phyloP scores from a whole-genome alignment of 2,888 invertebrate species.

The Acanthacorydalis orientalis region DNA sequence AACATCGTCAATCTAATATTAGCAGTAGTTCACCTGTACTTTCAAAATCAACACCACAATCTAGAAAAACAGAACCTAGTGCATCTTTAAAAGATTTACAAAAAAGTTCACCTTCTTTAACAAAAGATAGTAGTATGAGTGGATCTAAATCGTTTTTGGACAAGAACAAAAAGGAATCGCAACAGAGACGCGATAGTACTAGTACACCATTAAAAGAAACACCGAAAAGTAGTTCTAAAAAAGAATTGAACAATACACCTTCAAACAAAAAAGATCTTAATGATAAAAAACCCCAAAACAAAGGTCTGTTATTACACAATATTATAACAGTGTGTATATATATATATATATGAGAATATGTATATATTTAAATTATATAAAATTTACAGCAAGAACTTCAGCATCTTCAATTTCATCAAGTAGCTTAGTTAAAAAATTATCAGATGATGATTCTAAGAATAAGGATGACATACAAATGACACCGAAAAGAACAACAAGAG shows the following conservation, averaged over 20 bases:
- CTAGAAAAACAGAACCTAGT: not conserved
- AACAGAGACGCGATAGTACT: constrained; percentile 1
- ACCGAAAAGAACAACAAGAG: constrained; percentile 26
- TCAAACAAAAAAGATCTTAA: not conserved
- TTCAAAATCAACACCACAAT: not conserved
- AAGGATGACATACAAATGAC: constrained; percentile 15
- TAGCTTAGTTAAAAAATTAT: not conserved
- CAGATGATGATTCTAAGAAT: not conserved
- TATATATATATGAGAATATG: too few relatives aligned
- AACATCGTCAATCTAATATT: not conserved
- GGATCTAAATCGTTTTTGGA: constrained; percentile 10
- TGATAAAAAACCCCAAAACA: not conserved
- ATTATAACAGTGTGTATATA: not conserved
- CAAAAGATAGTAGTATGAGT: not conserved
- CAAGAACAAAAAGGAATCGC: not conserved
- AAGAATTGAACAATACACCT: not conserved
- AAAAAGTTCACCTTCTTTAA: not conserved
- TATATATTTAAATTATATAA: too few relatives aligned
- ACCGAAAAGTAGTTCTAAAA: not conserved
- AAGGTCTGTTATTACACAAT: not conserved
- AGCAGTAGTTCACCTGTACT: not conserved
- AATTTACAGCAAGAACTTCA: not conserved
- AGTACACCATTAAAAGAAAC: not conserved
- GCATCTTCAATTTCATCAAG: not conserved
- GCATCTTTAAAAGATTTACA: not conserved